Percentiles rank a stretch among this genome's conserved stretches.
phyloP scores from a whole-genome alignment of 2,888 invertebrate genomes.

The Prosapia bicincta region DNA sequence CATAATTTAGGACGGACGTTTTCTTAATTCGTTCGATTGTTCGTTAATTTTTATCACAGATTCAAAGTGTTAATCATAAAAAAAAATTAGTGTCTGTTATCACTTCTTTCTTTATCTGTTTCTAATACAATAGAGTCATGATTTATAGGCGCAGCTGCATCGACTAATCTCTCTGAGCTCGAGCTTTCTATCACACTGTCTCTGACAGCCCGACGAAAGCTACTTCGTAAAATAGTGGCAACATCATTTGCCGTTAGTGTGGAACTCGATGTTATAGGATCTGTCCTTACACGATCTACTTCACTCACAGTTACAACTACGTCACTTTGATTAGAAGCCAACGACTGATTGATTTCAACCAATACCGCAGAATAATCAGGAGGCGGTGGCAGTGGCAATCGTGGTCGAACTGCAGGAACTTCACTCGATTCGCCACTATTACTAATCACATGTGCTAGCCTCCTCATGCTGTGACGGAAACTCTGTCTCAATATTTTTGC shows the following conservation, averaged over 20 bases:
- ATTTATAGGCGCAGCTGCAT: conserved; percentile 57
- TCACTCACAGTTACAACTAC: conserved; percentile 8
- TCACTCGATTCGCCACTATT: conserved; percentile 25
- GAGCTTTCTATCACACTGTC: conserved; percentile 48
- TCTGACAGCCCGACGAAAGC: conserved; percentile 49
- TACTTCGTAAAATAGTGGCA: conserved; percentile 55
- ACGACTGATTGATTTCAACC: conserved; percentile 55
- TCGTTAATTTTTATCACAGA: not conserved
- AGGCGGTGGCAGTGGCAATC: conserved; percentile 50
- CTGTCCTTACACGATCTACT: conserved; percentile 34
- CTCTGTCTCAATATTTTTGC: conserved; percentile 73
- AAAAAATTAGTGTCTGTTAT: conserved; percentile 16
- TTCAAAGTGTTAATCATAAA: not conserved
- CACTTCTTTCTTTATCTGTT: conserved; percentile 6
- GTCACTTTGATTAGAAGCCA: not conserved
- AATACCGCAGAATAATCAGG: conserved; percentile 61
- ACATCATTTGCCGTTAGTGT: conserved; percentile 56
- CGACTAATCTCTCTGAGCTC: conserved; percentile 59
- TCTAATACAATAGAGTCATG: conserved; percentile 38
- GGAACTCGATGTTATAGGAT: conserved; percentile 38
- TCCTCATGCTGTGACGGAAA: conserved; percentile 71
- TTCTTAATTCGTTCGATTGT: not conserved
- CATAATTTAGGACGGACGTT: not conserved
- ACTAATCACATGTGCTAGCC: conserved; percentile 48
- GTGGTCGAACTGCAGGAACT: conserved; percentile 14